Base-by-base conservation (phyloP, 2,888 invertebrate species). In the Rhyacophila evoluta region DNA sequence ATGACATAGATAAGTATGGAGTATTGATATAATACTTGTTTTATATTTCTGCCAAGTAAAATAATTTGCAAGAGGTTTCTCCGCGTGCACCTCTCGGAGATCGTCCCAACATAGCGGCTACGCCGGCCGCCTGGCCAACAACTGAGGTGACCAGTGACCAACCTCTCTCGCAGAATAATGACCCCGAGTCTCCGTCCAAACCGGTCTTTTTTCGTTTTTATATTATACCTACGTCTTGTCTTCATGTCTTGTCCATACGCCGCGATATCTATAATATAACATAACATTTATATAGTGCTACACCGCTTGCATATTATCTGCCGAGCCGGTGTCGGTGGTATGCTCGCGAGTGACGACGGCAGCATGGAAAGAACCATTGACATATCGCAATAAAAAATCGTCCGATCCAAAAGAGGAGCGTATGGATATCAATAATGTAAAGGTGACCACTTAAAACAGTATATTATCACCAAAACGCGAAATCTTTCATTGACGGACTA, bases 181-280 rank as follows among this genome's bases (percentile, higher is more conserved):
- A 55, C 55, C 55, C 55, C 55, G 55, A 55, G 55, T 55, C 55
- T 8, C 19, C 25, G 55, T 55, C 55, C 15, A 19, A 55, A 55
- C 55, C 55, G 55, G 55, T 55, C 55, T 55, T 55, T 55, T 55
- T 55, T 55, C 55, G 55, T 55, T 55, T 55, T 25, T 55, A 55
- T 55, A 55, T 55, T 39, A 39, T 41, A 55, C 12, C 15, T 55
- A 55, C 55, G 19, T 55, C 29, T 33, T 33, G 29, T 33, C 29
- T 33, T 33, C 29, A 4, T 33, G 6, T 6, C 29, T 33, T 33
- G 29, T 33, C 29, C 29, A 33, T 33, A 33, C 29, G 6, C 29
- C 29, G 29, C 29, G 29, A 6, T 6, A 6, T 33, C 29, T 33
- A 33, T 33, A 4, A 33, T 33, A 33, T 33, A 4, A 6, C 6